Base-by-base conservation (phyloP, 2,888 invertebrate species). In the Sinopyrophorus schimmeli region DNA sequence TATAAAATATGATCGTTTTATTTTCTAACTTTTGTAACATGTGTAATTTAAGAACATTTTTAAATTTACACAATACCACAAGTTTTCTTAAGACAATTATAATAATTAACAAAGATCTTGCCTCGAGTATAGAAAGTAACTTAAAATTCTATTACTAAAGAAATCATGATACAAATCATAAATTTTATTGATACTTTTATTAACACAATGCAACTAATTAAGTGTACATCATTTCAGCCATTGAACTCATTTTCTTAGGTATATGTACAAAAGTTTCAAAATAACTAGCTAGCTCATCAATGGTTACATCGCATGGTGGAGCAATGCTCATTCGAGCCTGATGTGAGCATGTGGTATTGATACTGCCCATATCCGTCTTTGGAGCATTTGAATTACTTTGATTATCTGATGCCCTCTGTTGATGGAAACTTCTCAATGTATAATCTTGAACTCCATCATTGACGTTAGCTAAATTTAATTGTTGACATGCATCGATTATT, bases 201-300 rank as follows among this genome's bases (percentile, higher is more conserved):
- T 31, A 26, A 23, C 3, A 35, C 37, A 26, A 12, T n/a, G n/a
- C n/a, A n/a, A n/a, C 7, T n/a, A 11, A 43, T 81, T 80, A 91
- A 76, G 92, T 94, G 72, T 96, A 96, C 95, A 95, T 96, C 93
- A 94, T 94, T 78, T 95, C 94, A 49, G 95, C 95, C 95, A 95
- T 95, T 47, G 87, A 84, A 32, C 94, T 94, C 95, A 96, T 96
- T 74, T 96, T 95, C 76, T 93, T 93, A 58, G 95, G 95, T 78
- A 96, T 94, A 79, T 95, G 90, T 59, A 95, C 91, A 76, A 91
- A 86, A 54, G 92, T 90, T 76, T 96, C 95, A 74, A 96, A 93
- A 75, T 96, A 96, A 72, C 92, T 89, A 53, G 95, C 94, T 63
- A 96, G 78, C 76, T 96, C 96, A 72, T 93, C 92, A 63, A 94